phyloP scores from a whole-genome alignment of 2,113 vertebrate genomes.

The Rhea pennata region DNA sequence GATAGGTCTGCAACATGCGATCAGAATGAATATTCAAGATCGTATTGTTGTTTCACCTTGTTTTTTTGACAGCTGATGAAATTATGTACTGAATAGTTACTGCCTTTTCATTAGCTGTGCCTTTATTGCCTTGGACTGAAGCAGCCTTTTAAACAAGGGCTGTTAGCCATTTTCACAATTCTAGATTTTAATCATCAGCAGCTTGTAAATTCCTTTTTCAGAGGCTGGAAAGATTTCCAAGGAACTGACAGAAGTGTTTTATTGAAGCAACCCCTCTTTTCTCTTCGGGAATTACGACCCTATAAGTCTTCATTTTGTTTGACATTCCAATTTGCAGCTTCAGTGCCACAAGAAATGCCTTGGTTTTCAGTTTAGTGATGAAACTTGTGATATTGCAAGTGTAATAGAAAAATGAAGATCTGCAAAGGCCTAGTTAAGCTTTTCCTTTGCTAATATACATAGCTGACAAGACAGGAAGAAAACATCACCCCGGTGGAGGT shows the following conservation, averaged over 20 bases:
- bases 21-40: not conserved
- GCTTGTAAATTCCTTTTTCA: constrained; percentile 48
- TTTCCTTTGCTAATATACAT: not conserved
- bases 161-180: constrained; percentile 10
- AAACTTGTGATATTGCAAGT: constrained; percentile 48
- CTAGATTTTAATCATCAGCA: constrained; percentile 6
- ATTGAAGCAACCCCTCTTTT: not conserved
- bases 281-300: constrained; percentile 53
- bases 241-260: constrained; percentile 56
- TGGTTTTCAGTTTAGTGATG: constrained; percentile 44
- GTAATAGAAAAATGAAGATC: constrained; percentile 55
- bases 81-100: not conserved
- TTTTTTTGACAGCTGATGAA: not conserved
- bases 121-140: constrained; percentile 13
- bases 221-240: constrained; percentile 42
- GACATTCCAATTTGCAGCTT: constrained; percentile 73
- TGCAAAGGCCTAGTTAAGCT: constrained; percentile 16
- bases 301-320: constrained; percentile 65
- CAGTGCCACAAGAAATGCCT: constrained; percentile 55
- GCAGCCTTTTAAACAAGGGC: not conserved
- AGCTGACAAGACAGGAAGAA: not conserved
- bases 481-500: not conserved
- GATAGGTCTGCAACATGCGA: not conserved
- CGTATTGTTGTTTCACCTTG: not conserved
- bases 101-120: not conserved